Base-by-base conservation (phyloP, 2,888 invertebrate genomes). In the Parasteatoda lunata region DNA sequence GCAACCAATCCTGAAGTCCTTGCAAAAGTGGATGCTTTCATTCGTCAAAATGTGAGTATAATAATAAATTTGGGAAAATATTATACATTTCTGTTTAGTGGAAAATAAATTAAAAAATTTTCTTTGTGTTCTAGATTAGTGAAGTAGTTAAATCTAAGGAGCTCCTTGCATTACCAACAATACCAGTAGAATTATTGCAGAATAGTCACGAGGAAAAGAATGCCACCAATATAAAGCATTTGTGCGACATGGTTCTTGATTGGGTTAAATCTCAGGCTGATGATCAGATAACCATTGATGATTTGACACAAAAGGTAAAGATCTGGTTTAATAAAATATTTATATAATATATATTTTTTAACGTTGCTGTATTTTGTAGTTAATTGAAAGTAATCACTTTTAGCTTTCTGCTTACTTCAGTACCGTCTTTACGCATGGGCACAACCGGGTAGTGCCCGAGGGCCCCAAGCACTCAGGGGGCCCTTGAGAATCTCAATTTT, bases 151-250 rank as follows among this genome's bases (percentile, higher is more conserved):
- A 93, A 90, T 93, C 93, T 90, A 94, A 94, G 82, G 94, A 94
- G 82, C 93, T 95, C 84, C 93, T 94, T 82, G 93, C 94, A 68
- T 93, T 96, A 90, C 95, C 95, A 13, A 94, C 94, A 90, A 93
- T 95, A 72, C 94, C 94, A 89, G 94, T 96, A 87, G 96, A 96
- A 92, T 94, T 96, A 89, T 92, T 96, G 89, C 95, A 96, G 91
- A 95, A 95, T 91, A 94, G 94, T 15, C 93, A 94, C 90, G 94
- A 95, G 89, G 94, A 95, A 91, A 94, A 95, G 93, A 94, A 91
- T 66, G 90, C 92, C 90, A 91, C 93, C 64, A 93, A 93, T 89
- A 93, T 94, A 85, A 93, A 93, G 83, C 94, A 94, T 49, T 92
- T 95, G 77, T 94, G 94, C 90, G 93, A 93, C 72, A 92, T 95